Base-by-base conservation (phyloP, 2,797 vertebrate genomes). In the Lepus oiostolus region DNA sequence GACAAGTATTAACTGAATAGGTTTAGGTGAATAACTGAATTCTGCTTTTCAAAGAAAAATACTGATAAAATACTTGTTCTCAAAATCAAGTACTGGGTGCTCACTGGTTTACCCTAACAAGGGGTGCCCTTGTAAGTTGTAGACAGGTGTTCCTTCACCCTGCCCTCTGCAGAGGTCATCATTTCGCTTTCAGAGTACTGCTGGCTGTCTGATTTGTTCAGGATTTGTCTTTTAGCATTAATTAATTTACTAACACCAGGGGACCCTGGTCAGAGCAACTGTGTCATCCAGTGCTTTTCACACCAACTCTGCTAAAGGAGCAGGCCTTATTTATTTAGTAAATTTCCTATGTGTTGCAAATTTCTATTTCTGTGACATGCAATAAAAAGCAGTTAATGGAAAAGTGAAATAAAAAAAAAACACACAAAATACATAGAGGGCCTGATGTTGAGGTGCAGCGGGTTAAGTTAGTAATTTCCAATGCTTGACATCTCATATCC, bases 241-340 rank as follows among this genome's bases (percentile, higher is more conserved):
- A 94, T 95, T 94, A 71, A 87, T 82, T 95, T 94, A 60, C 47
- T 82, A 85, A 77, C 42, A 79, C 24, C 38, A 58, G 52, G 81
- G 50, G 38, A 90, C 60, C 74, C 68, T 93, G 74, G 42, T 65
- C 77, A 58, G 60, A 83, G 47, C 50, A 88, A 71, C 70, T 74
- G 63, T 72, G 62, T 72, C 50, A 32, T 63, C 85, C 22, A 63
- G 85, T 91, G 14, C 32, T 90, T 72, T 92, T 93, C 52, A 85
- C 13, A 62, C 16, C 63, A 65, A 54, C 52, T 38, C 1, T 84
- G 5, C 52, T 80, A 24, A 60, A 95, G 42, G 58, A 81, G 17
- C 50, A 79, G 54, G n/a, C 14, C 47, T 87, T 58, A 26, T 85
- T 86, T 76, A 47, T 47, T 72, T 47, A 52, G 8, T 70, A 75